A percentile compares a stretch with the other conserved stretches of the same genome.
Evolutionary conservation across 2,113 vertebrate genomes (phyloP).

Genomic region (Tiliqua scincoides): DNA sequence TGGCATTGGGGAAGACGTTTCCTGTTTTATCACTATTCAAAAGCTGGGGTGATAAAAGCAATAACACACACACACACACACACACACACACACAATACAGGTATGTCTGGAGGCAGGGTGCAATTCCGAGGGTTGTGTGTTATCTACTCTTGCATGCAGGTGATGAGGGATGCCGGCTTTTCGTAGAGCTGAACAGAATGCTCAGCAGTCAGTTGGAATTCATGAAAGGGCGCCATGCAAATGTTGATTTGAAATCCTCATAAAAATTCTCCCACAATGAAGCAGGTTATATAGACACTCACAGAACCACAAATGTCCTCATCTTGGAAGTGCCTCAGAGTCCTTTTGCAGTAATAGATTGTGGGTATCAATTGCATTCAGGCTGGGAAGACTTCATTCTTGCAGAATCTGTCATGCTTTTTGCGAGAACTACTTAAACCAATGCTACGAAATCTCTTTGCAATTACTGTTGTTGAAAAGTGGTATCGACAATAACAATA

Average conservation of each 20-base stretch:
- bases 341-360: too few relatives aligned
- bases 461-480: too few relatives aligned
- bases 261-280: neutral
- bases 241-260: neutral
- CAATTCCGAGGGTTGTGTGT: neutral
- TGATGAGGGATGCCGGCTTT: neutral
- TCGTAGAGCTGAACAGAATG: neutral
- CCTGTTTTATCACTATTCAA: neutral
- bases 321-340: too few relatives aligned
- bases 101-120: neutral
- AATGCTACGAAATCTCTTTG: too few relatives aligned
- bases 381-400: too few relatives aligned
- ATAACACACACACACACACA: too few relatives aligned
- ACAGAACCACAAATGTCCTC: neutral
- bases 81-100: neutral
- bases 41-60: neutral
- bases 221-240: neutral
- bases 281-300: neutral
- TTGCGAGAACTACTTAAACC: too few relatives aligned
- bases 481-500: too few relatives aligned
- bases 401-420: too few relatives aligned
- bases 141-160: neutral
- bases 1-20: neutral
- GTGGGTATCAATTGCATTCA: too few relatives aligned
- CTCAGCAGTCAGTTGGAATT: neutral